These are phyloP conservation scores for Sparidentex hasta DNA, from an alignment of 2,797 vertebrate genomes.

Conservation along the genomic window DNA sequence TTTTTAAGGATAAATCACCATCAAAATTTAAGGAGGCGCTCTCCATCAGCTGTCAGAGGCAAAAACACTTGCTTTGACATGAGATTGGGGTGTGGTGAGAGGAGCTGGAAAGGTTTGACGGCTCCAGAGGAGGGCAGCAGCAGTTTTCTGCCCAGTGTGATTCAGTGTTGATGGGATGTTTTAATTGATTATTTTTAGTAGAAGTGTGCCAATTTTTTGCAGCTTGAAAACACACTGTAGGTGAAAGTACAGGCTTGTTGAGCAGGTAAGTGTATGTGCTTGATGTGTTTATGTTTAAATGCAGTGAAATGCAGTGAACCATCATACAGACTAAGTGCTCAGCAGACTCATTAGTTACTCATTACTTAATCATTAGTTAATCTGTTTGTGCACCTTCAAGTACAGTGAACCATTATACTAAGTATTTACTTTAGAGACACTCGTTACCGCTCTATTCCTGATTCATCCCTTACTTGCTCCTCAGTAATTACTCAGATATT, in stretches of 20 bases:
- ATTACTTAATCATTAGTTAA: too few relatives aligned
- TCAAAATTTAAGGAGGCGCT: constrained; percentile 14
- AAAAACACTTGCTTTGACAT: constrained; percentile 32
- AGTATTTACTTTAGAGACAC: too few relatives aligned
- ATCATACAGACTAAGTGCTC: too few relatives aligned
- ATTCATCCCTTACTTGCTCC: too few relatives aligned
- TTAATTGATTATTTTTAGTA: background rate
- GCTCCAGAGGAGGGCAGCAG: constrained; percentile 8
- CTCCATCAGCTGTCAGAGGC: constrained; percentile 23
- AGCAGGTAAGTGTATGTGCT: background rate
- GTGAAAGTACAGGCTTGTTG: background rate
- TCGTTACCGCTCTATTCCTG: too few relatives aligned
- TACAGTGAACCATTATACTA: too few relatives aligned
- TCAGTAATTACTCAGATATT: too few relatives aligned
- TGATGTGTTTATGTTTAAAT: background rate
- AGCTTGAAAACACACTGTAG: background rate
- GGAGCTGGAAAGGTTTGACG: constrained; percentile 12
- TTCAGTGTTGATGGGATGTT: constrained; percentile 18
- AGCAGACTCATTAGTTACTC: too few relatives aligned
- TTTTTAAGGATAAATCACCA: constrained; percentile 27
- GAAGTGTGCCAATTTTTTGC: background rate
- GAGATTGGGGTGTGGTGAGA: constrained; percentile 25
- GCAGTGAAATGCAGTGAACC: too few relatives aligned
- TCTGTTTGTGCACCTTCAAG: too few relatives aligned
- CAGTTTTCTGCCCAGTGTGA: constrained; percentile 8